phyloP scores from a whole-genome alignment of 2,113 vertebrate species.

The Onychostoma macrolepis region DNA sequence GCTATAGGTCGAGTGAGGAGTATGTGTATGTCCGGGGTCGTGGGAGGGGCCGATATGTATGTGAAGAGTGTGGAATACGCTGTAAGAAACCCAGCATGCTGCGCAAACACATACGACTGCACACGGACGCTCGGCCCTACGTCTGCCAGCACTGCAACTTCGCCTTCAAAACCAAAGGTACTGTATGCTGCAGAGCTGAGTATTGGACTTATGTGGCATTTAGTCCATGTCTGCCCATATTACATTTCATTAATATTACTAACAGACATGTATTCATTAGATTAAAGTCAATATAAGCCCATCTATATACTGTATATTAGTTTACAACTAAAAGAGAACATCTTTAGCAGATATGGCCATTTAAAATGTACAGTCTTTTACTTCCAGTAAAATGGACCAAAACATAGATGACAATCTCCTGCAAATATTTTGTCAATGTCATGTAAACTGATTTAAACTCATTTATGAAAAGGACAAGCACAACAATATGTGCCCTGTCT shows the following conservation, averaged over 20 bases:
- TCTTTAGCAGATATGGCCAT: background rate
- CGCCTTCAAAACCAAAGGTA: slow-evolving; percentile 91
- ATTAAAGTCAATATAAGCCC: background rate
- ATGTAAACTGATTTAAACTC: background rate
- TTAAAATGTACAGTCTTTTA: background rate
- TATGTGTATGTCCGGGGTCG: slow-evolving; percentile 83
- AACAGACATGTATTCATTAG: background rate
- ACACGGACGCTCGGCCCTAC: slow-evolving; percentile 85
- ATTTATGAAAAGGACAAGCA: background rate
- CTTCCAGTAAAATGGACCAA: background rate
- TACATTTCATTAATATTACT: background rate
- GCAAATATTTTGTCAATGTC: background rate
- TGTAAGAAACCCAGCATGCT: slow-evolving; percentile 88
- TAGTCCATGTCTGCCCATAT: no score
- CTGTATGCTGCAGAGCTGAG: slow-evolving; percentile 54
- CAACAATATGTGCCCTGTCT: background rate
- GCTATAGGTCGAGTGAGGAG: slow-evolving; percentile 92
- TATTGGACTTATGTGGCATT: background rate
- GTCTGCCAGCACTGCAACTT: slow-evolving; percentile 87
- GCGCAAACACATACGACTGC: slow-evolving; percentile 87
- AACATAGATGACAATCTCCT: background rate
- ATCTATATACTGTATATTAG: background rate
- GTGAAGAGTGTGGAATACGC: slow-evolving; percentile 89
- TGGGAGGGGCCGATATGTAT: slow-evolving; percentile 85
- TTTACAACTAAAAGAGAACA: background rate